Conservation (phyloP, 2,888 invertebrate species). For the Copidosoma aretas region DNA sequence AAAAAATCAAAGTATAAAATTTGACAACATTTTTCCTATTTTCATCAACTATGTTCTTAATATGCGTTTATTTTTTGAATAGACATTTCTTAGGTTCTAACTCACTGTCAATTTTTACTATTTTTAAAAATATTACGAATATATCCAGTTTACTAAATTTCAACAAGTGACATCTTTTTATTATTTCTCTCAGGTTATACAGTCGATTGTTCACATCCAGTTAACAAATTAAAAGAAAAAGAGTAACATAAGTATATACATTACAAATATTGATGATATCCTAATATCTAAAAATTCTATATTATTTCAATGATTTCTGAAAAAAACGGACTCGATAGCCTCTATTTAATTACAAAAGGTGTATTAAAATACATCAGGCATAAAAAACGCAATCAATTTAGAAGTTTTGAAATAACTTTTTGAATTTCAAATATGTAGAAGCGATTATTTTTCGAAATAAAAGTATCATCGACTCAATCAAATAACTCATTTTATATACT, state of each 20-base stretch:
- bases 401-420: slow-evolving; percentile 11
- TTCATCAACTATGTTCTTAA: no score
- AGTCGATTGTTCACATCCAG: slow-evolving; percentile 6
- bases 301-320: no score
- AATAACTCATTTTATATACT: slow-evolving; percentile 22
- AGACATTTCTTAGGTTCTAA: no score
- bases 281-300: slow-evolving; percentile 18
- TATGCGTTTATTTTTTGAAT: no score
- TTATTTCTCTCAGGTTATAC: no score
- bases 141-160: no score
- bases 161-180: no score
- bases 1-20: no score
- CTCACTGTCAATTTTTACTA: no score
- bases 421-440: slow-evolving; percentile 10
- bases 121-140: no score
- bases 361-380: slow-evolving; percentile 8
- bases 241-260: slow-evolving; percentile 13
- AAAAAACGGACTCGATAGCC: no score
- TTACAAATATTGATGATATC: slow-evolving; percentile 14
- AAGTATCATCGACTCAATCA: slow-evolving; percentile 24
- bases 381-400: slow-evolving; percentile 14
- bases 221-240: slow-evolving; percentile 20
- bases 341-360: slow-evolving; percentile 18
- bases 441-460: slow-evolving; percentile 6
- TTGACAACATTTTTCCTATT: no score